Evolutionary conservation across 2,888 invertebrate genomes (phyloP).

Genomic region (Leucoptera coffeella): DNA sequence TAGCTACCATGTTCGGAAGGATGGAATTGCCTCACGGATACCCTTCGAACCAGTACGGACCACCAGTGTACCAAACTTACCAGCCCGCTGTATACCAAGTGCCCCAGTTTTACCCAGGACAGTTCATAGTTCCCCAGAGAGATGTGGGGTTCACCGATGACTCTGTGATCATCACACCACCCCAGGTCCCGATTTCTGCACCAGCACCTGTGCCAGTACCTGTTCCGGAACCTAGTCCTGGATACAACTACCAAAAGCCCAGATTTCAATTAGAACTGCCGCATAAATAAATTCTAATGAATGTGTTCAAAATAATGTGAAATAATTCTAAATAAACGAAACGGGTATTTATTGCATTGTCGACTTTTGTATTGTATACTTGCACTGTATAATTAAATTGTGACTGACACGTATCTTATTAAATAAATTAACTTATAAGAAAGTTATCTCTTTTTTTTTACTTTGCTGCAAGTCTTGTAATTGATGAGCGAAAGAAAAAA

Average conservation of each 20-base stretch:
- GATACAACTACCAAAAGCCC: conserved; percentile 37
- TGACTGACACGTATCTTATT: too few species aligned
- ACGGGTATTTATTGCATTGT: too few species aligned
- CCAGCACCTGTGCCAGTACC: conserved; percentile 12
- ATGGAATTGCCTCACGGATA: conserved; percentile 20
- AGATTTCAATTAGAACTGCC: conserved; percentile 32
- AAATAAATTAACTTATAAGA: too few species aligned
- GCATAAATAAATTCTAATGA: conserved; percentile 25
- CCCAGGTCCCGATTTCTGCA: conserved; percentile 20
- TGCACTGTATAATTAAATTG: too few species aligned
- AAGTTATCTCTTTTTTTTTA: too few species aligned
- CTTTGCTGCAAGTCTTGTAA: too few species aligned
- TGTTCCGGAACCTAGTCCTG: conserved; percentile 14
- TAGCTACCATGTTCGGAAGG: conserved; percentile 35
- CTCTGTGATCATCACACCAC: conserved; percentile 39
- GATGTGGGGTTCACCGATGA: conserved; percentile 39
- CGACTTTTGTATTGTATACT: too few species aligned
- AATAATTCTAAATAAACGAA: too few species aligned
- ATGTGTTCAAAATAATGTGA: too few species aligned
- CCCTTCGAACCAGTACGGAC: conserved; percentile 12
- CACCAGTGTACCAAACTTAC: conserved; percentile 9
- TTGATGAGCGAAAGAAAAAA: too few species aligned
- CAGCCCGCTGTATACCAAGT: conserved; percentile 13
- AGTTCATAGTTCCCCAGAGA: conserved; percentile 12
- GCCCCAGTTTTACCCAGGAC: conserved; percentile 10